Evolutionary conservation across 2,888 invertebrate species (phyloP).

Genomic region (Listrodromus nycthemerus): DNA sequence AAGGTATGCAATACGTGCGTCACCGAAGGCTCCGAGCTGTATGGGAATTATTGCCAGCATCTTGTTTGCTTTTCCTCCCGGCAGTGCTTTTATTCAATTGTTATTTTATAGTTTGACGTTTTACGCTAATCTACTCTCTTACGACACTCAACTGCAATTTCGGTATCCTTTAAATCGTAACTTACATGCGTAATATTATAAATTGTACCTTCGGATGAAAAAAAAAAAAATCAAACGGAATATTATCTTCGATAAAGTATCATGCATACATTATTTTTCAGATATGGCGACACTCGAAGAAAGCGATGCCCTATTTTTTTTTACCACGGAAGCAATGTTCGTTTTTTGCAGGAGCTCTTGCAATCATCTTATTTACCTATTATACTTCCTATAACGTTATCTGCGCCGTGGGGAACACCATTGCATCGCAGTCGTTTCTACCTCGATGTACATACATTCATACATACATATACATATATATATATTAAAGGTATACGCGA

Average conservation of each 20-base stretch:
- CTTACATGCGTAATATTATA: neutral
- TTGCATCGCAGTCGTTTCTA: conserved; percentile 76
- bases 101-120: neutral
- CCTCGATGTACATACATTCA: conserved; percentile 67
- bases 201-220: neutral
- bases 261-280: neutral
- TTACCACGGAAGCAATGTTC: neutral
- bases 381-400: conserved; percentile 78
- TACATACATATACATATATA: conserved; percentile 66
- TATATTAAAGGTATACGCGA: conserved; percentile 53
- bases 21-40: conserved; percentile 70
- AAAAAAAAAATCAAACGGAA: neutral
- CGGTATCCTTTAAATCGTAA: neutral
- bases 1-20: conserved; percentile 73
- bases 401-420: conserved; percentile 71
- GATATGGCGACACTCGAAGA: neutral
- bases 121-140: neutral
- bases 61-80: conserved; percentile 67
- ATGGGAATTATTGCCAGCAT: conserved; percentile 49
- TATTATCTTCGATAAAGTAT: neutral
- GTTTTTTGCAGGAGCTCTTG: conserved; percentile 50
- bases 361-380: conserved; percentile 78
- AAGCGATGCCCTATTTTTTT: neutral
- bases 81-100: conserved; percentile 1
- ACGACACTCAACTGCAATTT: neutral